phyloP scores from a whole-genome alignment of 2,888 invertebrate genomes.

The Tiliacea aurago region DNA sequence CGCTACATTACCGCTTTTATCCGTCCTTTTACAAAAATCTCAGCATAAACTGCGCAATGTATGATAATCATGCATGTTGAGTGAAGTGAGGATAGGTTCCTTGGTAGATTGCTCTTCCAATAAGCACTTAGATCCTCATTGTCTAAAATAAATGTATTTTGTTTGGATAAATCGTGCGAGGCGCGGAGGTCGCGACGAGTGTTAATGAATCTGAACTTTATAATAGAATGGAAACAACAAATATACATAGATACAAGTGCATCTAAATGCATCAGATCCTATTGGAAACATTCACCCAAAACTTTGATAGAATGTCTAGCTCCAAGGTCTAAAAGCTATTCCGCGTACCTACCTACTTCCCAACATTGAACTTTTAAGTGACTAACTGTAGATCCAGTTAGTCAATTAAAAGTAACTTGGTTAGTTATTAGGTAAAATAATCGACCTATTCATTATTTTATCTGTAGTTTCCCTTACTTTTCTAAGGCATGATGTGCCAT shows the following conservation, averaged over 20 bases:
- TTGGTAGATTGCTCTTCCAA: slow-evolving; percentile 75
- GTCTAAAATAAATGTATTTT: slow-evolving; percentile 87
- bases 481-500: not conserved
- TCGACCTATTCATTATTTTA: not conserved
- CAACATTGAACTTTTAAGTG: not conserved
- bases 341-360: not conserved
- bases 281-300: not conserved
- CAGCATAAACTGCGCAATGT: slow-evolving; percentile 63
- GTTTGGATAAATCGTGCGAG: slow-evolving; percentile 83
- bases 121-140: slow-evolving; percentile 85
- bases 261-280: not conserved
- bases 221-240: slow-evolving; percentile 50
- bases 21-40: not conserved
- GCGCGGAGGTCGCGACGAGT: slow-evolving; percentile 75
- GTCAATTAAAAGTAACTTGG: too few species aligned
- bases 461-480: not conserved
- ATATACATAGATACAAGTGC: slow-evolving; percentile 19
- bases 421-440: too few species aligned
- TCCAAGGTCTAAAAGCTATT: not conserved
- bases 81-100: slow-evolving; percentile 37
- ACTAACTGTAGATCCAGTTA: too few species aligned
- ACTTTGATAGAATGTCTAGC: not conserved
- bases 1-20: slow-evolving; percentile 62
- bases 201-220: slow-evolving; percentile 79
- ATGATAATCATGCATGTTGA: slow-evolving; percentile 31